A percentile compares a stretch with the other conserved stretches of the same genome.
Conservation (phyloP, 2,888 invertebrate species). For the Dinocampus coccinellae region DNA sequence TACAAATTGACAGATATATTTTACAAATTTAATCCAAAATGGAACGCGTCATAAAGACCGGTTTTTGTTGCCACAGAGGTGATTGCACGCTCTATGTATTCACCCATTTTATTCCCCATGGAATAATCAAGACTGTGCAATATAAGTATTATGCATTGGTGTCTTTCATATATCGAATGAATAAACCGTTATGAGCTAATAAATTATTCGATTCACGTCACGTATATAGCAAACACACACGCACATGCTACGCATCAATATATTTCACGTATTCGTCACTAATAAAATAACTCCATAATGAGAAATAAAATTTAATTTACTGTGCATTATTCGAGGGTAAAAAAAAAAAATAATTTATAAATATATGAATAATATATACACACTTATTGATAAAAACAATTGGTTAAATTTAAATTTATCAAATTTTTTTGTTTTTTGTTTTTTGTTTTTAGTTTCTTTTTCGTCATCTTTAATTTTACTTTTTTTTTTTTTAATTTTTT, state of each 20-base stretch:
- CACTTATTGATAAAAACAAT: neutral
- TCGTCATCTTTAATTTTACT: neutral
- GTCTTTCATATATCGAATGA: neutral
- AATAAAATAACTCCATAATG: neutral
- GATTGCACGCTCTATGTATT: neutral
- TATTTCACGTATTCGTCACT: neutral
- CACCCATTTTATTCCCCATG: neutral
- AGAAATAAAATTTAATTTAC: neutral
- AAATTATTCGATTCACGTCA: neutral
- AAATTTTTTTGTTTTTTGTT: neutral
- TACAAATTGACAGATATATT: too few species aligned
- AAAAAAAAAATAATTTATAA: too few species aligned
- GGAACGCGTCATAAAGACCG: neutral
- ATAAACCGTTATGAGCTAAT: neutral
- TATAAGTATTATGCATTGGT: neutral
- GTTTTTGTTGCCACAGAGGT: neutral
- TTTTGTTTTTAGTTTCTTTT: too few species aligned
- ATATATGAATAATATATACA: neutral
- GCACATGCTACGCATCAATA: neutral
- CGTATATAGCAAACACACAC: neutral
- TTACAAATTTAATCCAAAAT: neutral
- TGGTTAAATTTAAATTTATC: too few species aligned
- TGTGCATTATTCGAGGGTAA: neutral
- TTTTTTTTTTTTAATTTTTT: neutral
- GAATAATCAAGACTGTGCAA: neutral